phyloP scores from a whole-genome alignment of 53 echinoderm and acorn worm species.

The Holothuria scabra region DNA sequence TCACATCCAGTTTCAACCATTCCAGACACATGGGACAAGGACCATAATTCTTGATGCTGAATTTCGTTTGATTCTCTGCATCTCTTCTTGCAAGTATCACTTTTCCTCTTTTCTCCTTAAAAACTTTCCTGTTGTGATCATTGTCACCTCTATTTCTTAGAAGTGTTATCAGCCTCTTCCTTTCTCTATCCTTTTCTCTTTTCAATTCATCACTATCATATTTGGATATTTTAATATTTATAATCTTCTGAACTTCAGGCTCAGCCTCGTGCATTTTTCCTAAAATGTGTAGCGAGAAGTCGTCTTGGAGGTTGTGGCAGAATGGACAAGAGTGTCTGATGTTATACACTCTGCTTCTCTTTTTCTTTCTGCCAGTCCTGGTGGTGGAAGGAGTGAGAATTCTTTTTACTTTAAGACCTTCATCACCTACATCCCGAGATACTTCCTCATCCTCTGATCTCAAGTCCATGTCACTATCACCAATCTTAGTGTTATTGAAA shows the following conservation, averaged over 20 bases:
- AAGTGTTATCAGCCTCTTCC: conserved; percentile 36
- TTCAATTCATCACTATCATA: too few relatives aligned
- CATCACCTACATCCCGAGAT: background rate
- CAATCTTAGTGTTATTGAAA: too few relatives aligned
- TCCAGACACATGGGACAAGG: conserved; percentile 64
- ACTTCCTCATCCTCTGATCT: conserved; percentile 11
- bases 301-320: conserved; percentile 35
- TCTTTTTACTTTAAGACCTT: background rate
- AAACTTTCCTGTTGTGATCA: conserved; percentile 49
- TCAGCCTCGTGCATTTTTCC: conserved; percentile 28
- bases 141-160: conserved; percentile 53
- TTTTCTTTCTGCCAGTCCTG: conserved; percentile 48
- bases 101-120: conserved; percentile 56
- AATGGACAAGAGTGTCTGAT: conserved; percentile 56
- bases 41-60: conserved; percentile 42
- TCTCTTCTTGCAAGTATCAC: conserved; percentile 41
- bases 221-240: background rate
- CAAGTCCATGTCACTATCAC: background rate
- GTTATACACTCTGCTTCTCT: conserved; percentile 54
- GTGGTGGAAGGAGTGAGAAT: background rate
- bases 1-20: conserved; percentile 54
- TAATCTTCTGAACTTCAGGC: conserved; percentile 40
- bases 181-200: conserved; percentile 1
- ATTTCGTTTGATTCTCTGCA: background rate
- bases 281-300: conserved; percentile 48